Evolutionary conservation across 2,888 invertebrate genomes (phyloP).

Genomic region (Omphaloscelis lunosa): DNA sequence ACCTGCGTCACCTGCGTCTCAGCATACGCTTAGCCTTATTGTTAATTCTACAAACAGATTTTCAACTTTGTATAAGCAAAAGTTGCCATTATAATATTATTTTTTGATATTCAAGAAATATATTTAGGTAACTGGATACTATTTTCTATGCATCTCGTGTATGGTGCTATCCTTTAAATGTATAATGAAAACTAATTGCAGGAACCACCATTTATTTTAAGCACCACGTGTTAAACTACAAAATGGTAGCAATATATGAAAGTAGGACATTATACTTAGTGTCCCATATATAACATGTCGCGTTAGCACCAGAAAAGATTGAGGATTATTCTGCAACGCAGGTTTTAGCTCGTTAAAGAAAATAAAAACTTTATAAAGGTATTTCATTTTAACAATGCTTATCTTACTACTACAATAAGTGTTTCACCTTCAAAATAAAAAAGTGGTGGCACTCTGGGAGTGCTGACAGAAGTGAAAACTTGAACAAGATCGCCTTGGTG

Average conservation of each 20-base stretch:
- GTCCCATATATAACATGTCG: constrained; percentile 38
- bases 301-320: constrained; percentile 35
- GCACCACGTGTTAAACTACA: constrained; percentile 49
- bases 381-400: neutral
- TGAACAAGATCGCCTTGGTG: too few relatives aligned
- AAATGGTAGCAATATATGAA: constrained; percentile 42
- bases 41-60: neutral
- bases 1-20: too few relatives aligned
- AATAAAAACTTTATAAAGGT: neutral
- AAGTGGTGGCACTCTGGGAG: too few relatives aligned
- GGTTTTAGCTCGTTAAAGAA: constrained; percentile 8
- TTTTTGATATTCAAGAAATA: neutral
- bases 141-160: neutral
- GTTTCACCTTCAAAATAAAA: neutral
- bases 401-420: neutral
- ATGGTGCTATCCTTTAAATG: constrained; percentile 24
- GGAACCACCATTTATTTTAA: constrained; percentile 44
- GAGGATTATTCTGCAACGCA: constrained; percentile 37
- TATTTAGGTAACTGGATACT: neutral
- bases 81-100: neutral
- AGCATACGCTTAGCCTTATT: neutral
- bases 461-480: too few relatives aligned
- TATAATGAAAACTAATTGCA: constrained; percentile 51
- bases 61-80: neutral
- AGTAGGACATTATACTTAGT: constrained; percentile 49